A percentile compares a stretch with the other conserved stretches of the same genome.
These are phyloP conservation scores for Cydia pomonella DNA, from an alignment of 1,140 invertebrate species.

Conservation along the genomic window DNA sequence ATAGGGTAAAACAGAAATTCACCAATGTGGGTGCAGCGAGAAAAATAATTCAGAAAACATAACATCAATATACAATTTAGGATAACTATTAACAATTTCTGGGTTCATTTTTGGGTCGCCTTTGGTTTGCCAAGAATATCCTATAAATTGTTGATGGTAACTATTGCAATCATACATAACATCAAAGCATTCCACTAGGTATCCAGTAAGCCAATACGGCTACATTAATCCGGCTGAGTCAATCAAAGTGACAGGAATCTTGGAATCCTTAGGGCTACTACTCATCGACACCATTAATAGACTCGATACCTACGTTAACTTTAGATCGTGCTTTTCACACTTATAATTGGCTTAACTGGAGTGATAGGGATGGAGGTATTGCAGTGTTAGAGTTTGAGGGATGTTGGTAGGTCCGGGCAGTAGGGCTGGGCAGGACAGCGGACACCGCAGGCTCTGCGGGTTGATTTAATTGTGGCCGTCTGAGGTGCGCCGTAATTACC, in stretches of 20 bases:
- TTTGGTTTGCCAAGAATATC: no score
- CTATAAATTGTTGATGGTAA: slow-evolving; percentile 42
- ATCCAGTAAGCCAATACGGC: slow-evolving; percentile 37
- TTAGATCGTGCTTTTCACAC: not conserved
- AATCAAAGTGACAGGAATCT: slow-evolving; percentile 49
- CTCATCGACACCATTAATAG: not conserved
- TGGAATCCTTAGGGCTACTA: slow-evolving; percentile 32
- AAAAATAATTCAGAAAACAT: no score
- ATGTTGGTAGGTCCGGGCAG: slow-evolving; percentile 35
- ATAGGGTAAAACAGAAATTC: no score
- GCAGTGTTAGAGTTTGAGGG: not conserved
- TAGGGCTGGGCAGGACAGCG: slow-evolving; percentile 45
- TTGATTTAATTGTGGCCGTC: slow-evolving; percentile 65
- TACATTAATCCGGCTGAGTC: slow-evolving; percentile 38
- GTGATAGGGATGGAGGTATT: not conserved
- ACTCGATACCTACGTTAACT: not conserved
- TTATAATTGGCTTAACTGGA: not conserved
- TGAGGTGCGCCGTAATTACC: slow-evolving; percentile 67
- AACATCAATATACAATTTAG: no score
- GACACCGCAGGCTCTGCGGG: slow-evolving; percentile 50
- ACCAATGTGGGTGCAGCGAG: no score
- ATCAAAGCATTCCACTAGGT: slow-evolving; percentile 36
- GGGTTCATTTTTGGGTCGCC: no score
- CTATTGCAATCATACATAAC: slow-evolving; percentile 36
- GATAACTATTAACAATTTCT: no score